Conservation (phyloP, 1,140 invertebrate species). For the Mamestra configurata region DNA sequence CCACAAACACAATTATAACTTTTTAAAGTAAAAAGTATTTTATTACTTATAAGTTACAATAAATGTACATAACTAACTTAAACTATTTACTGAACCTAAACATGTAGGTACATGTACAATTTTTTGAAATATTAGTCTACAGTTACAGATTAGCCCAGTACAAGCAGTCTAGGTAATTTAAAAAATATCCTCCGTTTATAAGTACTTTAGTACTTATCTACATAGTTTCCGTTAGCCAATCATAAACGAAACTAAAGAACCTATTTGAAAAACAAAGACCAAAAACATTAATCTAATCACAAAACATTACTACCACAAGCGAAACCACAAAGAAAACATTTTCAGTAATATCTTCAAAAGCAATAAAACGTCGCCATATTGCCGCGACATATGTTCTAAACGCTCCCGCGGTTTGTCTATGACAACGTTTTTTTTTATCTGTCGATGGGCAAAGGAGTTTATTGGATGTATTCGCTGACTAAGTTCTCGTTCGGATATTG, state of each 20-base stretch:
- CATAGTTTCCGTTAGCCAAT: not conserved
- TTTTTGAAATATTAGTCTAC: no score
- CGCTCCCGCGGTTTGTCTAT: constrained; percentile 54
- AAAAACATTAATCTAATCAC: not conserved
- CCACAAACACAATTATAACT: no score
- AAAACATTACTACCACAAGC: not conserved
- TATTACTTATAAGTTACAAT: no score
- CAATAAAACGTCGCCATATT: constrained; percentile 52
- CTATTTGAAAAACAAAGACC: not conserved
- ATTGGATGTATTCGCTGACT: constrained; percentile 53
- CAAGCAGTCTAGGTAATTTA: no score
- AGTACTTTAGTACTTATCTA: no score
- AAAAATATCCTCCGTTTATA: no score
- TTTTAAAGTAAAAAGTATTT: no score
- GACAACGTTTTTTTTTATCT: constrained; percentile 51
- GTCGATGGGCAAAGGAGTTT: constrained; percentile 45
- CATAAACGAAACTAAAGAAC: not conserved
- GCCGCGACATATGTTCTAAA: constrained; percentile 52
- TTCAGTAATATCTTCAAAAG: constrained; percentile 44
- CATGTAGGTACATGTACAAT: no score
- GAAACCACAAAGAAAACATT: constrained; percentile 28
- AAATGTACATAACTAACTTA: no score
- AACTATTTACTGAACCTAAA: no score
- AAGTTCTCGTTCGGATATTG: constrained; percentile 46
- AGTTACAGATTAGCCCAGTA: no score